phyloP scores from a whole-genome alignment of 1,140 invertebrate species.

The Brachionus plicatilis region DNA sequence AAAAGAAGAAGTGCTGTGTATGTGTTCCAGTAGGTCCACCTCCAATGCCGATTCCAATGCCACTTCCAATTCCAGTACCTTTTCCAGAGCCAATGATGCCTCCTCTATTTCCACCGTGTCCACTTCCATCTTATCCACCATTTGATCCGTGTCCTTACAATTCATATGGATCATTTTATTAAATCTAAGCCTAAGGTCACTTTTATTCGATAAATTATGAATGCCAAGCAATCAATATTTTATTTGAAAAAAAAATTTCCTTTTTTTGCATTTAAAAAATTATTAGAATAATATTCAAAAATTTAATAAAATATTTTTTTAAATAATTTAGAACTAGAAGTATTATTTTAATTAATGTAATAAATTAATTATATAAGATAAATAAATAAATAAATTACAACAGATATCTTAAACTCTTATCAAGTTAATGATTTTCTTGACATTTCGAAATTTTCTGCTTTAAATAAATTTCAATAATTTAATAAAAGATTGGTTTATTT shows the following conservation, averaged over 20 bases:
- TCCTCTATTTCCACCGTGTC: background rate
- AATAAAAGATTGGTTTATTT: too few relatives aligned
- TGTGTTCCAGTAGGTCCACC: background rate
- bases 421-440: too few relatives aligned
- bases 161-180: background rate
- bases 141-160: background rate
- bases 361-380: too few relatives aligned
- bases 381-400: too few relatives aligned
- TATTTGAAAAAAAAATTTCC: too few relatives aligned
- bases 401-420: too few relatives aligned
- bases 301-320: too few relatives aligned
- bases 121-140: background rate
- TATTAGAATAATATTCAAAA: too few relatives aligned
- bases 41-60: background rate
- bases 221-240: background rate
- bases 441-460: too few relatives aligned
- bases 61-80: background rate
- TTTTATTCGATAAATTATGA: background rate
- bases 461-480: too few relatives aligned
- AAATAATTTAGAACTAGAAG: too few relatives aligned
- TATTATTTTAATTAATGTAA: too few relatives aligned
- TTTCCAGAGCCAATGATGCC: background rate
- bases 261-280: background rate
- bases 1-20: background rate
- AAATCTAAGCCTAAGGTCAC: background rate